Percentiles rank a stretch among this genome's conserved stretches.
Conservation (phyloP, 1,140 invertebrate species). For the Nymphalis io region DNA sequence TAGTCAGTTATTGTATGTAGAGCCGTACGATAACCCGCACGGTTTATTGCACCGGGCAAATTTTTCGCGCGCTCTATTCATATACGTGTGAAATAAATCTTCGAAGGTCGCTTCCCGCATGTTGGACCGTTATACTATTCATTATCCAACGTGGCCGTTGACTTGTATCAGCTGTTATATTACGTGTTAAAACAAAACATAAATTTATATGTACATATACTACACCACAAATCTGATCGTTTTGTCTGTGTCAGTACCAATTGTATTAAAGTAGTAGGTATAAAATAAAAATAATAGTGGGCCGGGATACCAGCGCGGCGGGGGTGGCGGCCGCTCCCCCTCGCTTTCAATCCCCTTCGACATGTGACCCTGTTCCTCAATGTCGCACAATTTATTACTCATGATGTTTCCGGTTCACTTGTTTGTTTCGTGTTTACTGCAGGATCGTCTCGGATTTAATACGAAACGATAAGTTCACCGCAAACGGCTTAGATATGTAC, state of each 20-base stretch:
- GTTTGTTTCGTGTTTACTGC: slow-evolving; percentile 24
- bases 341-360: slow-evolving; percentile 25
- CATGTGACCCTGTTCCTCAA: slow-evolving; percentile 26
- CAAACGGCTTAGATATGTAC: not conserved
- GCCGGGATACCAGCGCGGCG: slow-evolving; percentile 12
- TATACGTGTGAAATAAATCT: not conserved
- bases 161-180: not conserved
- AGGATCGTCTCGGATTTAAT: not conserved
- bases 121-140: not conserved
- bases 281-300: slow-evolving; percentile 33
- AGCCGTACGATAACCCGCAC: not conserved
- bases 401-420: slow-evolving; percentile 31
- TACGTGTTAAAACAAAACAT: not conserved
- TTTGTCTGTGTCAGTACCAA: not conserved
- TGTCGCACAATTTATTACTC: slow-evolving; percentile 30
- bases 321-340: slow-evolving; percentile 25
- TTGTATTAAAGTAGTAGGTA: slow-evolving; percentile 13
- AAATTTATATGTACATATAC: not conserved
- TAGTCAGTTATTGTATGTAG: slow-evolving; percentile 1
- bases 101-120: slow-evolving; percentile 7
- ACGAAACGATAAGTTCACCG: not conserved
- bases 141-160: not conserved
- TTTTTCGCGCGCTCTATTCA: slow-evolving; percentile 7
- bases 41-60: slow-evolving; percentile 6
- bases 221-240: not conserved